Evolutionary conservation across 1,140 invertebrate genomes (phyloP).

Genomic region (Sitodiplosis mosellana): DNA sequence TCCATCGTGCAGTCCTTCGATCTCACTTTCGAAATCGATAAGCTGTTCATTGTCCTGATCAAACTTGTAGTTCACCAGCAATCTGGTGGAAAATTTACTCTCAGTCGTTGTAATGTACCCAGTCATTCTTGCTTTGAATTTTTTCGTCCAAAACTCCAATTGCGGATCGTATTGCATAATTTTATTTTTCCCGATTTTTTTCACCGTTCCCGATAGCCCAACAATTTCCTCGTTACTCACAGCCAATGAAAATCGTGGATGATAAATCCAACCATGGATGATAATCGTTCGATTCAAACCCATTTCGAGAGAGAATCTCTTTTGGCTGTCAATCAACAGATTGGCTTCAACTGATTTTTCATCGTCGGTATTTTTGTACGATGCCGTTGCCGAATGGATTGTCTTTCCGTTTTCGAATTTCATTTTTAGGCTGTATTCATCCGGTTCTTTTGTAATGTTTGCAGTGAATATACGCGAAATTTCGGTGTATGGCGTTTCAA

Average conservation of each 20-base stretch:
- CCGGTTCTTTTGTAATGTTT: slow-evolving; percentile 32
- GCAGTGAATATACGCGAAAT: slow-evolving; percentile 36
- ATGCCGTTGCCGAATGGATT: slow-evolving; percentile 34
- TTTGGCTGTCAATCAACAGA: slow-evolving; percentile 40
- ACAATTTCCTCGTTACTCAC: slow-evolving; percentile 40
- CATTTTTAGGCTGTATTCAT: slow-evolving; percentile 37
- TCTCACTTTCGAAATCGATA: slow-evolving; percentile 1
- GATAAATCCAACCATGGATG: slow-evolving; percentile 34
- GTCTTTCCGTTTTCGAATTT: slow-evolving; percentile 34
- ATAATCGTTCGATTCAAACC: slow-evolving; percentile 22
- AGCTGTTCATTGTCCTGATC: neutral
- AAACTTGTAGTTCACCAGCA: slow-evolving; percentile 29
- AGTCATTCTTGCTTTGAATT: slow-evolving; percentile 30
- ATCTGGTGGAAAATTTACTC: slow-evolving; percentile 17
- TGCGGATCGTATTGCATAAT: slow-evolving; percentile 36
- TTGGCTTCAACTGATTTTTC: slow-evolving; percentile 38
- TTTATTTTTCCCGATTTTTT: slow-evolving; percentile 33
- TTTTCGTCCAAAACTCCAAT: slow-evolving; percentile 35
- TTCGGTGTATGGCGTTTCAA: slow-evolving; percentile 36
- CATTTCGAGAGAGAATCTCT: slow-evolving; percentile 31
- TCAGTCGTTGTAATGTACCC: slow-evolving; percentile 32
- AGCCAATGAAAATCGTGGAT: slow-evolving; percentile 37
- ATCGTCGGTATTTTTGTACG: slow-evolving; percentile 37
- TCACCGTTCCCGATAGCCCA: slow-evolving; percentile 32
- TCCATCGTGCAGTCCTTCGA: slow-evolving; percentile 38